These are phyloP conservation scores for Etheostoma spectabile DNA, from an alignment of 2,113 vertebrate species.

Conservation along the genomic window DNA sequence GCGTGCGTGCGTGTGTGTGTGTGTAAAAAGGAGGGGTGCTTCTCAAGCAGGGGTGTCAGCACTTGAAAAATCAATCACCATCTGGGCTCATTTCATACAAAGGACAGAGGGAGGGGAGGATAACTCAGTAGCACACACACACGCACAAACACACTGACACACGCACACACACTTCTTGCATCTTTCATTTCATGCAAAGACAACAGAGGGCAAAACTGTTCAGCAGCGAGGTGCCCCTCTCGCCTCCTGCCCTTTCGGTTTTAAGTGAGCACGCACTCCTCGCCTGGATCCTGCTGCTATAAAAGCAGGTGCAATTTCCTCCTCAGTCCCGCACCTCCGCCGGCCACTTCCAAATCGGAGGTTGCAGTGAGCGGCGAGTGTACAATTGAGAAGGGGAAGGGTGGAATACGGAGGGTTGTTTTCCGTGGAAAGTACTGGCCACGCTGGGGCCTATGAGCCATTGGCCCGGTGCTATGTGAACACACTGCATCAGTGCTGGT, in stretches of 20 bases:
- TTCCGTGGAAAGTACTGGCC: conserved; percentile 39
- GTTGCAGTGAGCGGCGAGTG: conserved; percentile 20
- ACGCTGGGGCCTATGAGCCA: conserved; percentile 59
- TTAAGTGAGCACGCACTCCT: conserved; percentile 72
- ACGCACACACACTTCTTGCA: conserved; percentile 55
- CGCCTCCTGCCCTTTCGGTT: conserved; percentile 59
- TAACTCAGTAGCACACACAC: conserved; percentile 60
- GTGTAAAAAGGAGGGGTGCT: conserved; percentile 85
- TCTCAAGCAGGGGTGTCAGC: conserved; percentile 99
- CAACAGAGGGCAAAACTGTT: conserved; percentile 72
- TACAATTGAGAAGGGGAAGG: conserved; percentile 36
- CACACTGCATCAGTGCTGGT: conserved; percentile 58
- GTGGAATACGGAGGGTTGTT: conserved; percentile 30
- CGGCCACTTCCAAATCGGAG: conserved; percentile 52
- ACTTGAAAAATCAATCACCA: conserved; percentile 99
- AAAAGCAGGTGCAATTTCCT: conserved; percentile 68
- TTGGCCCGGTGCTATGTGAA: conserved; percentile 79
- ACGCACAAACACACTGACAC: conserved; percentile 13
- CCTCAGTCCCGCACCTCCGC: conserved; percentile 32
- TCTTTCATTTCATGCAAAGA: conserved; percentile 74
- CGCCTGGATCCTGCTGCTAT: conserved; percentile 64
- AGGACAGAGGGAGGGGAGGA: conserved; percentile 88
- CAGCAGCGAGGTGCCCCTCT: conserved; percentile 55
- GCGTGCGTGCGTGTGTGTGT: conserved; percentile 20
- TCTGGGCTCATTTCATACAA: conserved; percentile 97